Percentiles rank a stretch among this genome's conserved stretches.
phyloP scores from a whole-genome alignment of 35 echinoderm and acorn worm species.

The Acanthaster planci region DNA sequence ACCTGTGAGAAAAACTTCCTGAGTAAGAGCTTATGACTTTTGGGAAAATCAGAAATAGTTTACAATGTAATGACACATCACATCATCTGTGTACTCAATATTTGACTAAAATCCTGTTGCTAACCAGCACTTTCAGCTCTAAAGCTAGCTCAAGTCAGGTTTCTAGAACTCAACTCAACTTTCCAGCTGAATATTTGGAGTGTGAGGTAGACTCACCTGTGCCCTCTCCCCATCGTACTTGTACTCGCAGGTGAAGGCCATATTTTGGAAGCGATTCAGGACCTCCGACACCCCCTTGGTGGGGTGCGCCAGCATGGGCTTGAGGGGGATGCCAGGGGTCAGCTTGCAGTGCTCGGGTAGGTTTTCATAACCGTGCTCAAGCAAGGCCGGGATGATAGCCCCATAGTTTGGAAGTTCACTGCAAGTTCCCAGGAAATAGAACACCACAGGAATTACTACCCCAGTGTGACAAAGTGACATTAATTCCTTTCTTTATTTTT shows the following conservation, averaged over 20 bases:
- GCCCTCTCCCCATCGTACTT: conserved; percentile 98
- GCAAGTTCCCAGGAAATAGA: neutral
- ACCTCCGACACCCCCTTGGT: conserved; percentile 96
- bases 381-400: conserved; percentile 61
- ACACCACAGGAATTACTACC: neutral
- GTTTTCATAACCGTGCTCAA: conserved; percentile 70
- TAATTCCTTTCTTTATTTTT: no score
- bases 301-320: conserved; percentile 97
- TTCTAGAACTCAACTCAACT: neutral
- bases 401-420: conserved; percentile 93
- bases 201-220: conserved; percentile 58
- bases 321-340: conserved; percentile 85
- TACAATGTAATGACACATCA: no score
- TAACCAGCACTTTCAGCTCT: no score
- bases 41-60: no score
- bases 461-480: no score
- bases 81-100: no score
- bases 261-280: conserved; percentile 81
- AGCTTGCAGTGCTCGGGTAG: conserved; percentile 89
- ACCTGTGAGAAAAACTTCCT: no score
- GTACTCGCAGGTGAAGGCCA: conserved; percentile 92
- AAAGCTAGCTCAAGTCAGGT: no score
- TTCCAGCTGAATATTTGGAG: neutral
- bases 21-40: no score
- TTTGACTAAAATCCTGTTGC: no score